These are phyloP conservation scores for Monochamus alternatus DNA, from an alignment of 2,888 invertebrate genomes.

Conservation along the genomic window DNA sequence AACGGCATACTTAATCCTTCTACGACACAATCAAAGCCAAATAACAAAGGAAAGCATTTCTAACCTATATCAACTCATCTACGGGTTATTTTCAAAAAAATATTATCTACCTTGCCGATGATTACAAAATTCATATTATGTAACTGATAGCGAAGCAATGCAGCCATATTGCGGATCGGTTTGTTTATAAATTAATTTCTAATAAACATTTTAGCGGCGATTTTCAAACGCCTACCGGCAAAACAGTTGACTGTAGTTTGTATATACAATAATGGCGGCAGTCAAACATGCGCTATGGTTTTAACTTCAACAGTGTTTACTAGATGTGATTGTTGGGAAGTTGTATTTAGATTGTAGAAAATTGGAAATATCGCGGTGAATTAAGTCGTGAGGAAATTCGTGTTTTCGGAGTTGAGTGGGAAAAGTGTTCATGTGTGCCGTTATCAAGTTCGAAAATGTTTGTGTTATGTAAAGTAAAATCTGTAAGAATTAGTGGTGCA, in stretches of 20 bases:
- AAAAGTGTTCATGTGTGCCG: slow-evolving; percentile 11
- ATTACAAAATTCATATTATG: slow-evolving; percentile 1
- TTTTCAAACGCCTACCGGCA: slow-evolving; percentile 55
- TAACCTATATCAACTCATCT: slow-evolving; percentile 25
- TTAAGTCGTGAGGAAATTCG: background rate
- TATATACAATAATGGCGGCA: slow-evolving; percentile 67
- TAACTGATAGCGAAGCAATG: background rate
- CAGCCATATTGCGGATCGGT: slow-evolving; percentile 5
- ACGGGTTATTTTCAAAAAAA: background rate
- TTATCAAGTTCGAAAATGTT: slow-evolving; percentile 24
- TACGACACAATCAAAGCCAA: background rate
- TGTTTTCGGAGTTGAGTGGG: background rate
- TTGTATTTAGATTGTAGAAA: slow-evolving; percentile 62
- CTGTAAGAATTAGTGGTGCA: slow-evolving; percentile 49
- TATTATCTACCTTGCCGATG: background rate
- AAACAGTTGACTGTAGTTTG: slow-evolving; percentile 63
- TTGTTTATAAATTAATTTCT: slow-evolving; percentile 24
- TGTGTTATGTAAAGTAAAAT: slow-evolving; percentile 32
- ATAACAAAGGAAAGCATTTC: slow-evolving; percentile 16
- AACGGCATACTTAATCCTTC: background rate
- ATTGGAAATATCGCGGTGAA: slow-evolving; percentile 2
- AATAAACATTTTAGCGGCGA: slow-evolving; percentile 20
- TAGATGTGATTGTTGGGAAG: slow-evolving; percentile 71
- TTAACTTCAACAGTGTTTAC: slow-evolving; percentile 72
- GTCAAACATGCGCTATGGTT: slow-evolving; percentile 70